Percentiles rank a stretch among this genome's conserved stretches.
These are phyloP conservation scores for Lepus americanus DNA, from an alignment of 2,113 vertebrate species.

Conservation along the genomic window DNA sequence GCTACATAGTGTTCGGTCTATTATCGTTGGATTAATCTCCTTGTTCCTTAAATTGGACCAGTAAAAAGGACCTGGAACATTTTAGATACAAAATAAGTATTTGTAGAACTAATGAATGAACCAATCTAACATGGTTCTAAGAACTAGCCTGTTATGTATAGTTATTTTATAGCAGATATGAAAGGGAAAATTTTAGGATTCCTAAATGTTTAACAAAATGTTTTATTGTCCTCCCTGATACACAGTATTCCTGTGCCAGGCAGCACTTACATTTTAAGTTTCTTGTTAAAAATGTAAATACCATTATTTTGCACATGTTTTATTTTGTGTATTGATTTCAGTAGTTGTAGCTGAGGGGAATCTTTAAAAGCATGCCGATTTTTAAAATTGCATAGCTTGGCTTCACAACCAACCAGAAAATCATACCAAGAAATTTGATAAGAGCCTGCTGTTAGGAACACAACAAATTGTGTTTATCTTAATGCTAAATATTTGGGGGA, in stretches of 20 bases:
- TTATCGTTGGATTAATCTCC: background rate
- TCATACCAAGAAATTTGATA: slow-evolving; percentile 46
- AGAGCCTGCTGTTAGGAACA: slow-evolving; percentile 22
- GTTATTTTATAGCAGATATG: background rate
- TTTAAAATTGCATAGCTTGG: slow-evolving; percentile 41
- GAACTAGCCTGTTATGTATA: background rate
- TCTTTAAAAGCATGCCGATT: slow-evolving; percentile 21
- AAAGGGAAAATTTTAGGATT: slow-evolving; percentile 26
- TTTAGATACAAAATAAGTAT: background rate
- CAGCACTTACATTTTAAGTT: background rate
- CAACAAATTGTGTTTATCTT: slow-evolving; percentile 50
- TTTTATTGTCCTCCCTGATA: background rate
- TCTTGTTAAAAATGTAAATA: slow-evolving; percentile 40
- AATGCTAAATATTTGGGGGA: background rate
- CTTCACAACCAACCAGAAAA: slow-evolving; percentile 26
- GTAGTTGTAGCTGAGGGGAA: slow-evolving; percentile 10
- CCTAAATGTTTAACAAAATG: background rate
- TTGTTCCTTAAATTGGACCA: background rate
- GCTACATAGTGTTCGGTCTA: background rate
- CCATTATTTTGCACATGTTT: slow-evolving; percentile 16
- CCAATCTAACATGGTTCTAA: background rate
- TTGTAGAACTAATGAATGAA: slow-evolving; percentile 8
- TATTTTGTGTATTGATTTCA: slow-evolving; percentile 50
- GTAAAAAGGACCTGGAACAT: background rate
- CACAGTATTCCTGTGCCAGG: background rate